phyloP scores from a whole-genome alignment of 2,888 invertebrate genomes.

The Omphaloscelis lunosa region DNA sequence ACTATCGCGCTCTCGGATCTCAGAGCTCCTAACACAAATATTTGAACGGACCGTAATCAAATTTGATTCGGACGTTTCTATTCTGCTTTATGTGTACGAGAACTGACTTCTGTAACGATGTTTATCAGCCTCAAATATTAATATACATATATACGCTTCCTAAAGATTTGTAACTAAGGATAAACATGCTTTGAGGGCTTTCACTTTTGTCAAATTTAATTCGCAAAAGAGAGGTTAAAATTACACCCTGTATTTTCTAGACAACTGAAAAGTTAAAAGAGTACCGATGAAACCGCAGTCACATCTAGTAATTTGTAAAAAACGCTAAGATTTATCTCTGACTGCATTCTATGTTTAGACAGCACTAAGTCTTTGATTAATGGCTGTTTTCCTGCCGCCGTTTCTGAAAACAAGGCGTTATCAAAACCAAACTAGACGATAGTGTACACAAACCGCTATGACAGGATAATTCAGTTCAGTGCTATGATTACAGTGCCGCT shows the following conservation, averaged over 20 bases:
- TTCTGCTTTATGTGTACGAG: constrained; percentile 37
- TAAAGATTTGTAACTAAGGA: constrained; percentile 1
- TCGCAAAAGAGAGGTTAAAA: background rate
- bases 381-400: constrained; percentile 44
- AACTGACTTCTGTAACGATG: constrained; percentile 42
- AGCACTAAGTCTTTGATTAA: constrained; percentile 38
- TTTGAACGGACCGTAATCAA: constrained; percentile 59
- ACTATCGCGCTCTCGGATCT: constrained; percentile 46
- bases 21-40: constrained; percentile 58
- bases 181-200: constrained; percentile 5
- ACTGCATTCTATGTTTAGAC: constrained; percentile 42
- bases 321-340: constrained; percentile 31
- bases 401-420: constrained; percentile 60
- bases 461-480: constrained; percentile 62
- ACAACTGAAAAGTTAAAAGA: background rate
- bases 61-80: constrained; percentile 54
- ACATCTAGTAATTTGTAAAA: constrained; percentile 37
- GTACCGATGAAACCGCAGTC: background rate
- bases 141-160: background rate
- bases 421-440: constrained; percentile 35
- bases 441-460: constrained; percentile 43
- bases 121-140: constrained; percentile 38
- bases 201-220: background rate
- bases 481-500: constrained; percentile 65
- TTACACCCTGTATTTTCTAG: no score